Conservation (phyloP, 64 coral and sea anemone species). For the Acropora yongei region DNA sequence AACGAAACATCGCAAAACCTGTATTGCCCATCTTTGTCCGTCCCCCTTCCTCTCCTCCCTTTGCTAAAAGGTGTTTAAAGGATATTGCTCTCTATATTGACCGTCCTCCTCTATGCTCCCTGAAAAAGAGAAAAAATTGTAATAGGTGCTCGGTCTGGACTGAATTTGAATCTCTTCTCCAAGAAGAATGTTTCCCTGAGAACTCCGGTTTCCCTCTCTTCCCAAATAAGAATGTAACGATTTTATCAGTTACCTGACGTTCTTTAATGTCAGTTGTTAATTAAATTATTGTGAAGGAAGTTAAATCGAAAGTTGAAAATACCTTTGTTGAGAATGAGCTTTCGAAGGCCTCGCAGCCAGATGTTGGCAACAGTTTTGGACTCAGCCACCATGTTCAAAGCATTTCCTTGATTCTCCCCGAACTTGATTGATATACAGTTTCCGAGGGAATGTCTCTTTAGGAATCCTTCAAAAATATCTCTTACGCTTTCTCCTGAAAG, state of each 20-base stretch:
- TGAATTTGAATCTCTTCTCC: no score
- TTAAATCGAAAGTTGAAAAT: not conserved
- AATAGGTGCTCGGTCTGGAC: no score
- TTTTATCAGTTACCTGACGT: no score
- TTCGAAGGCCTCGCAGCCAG: slow-evolving; percentile 45
- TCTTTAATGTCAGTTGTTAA: no score
- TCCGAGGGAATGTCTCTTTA: slow-evolving; percentile 44
- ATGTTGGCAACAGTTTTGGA: slow-evolving; percentile 2
- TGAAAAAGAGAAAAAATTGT: slow-evolving; percentile 1
- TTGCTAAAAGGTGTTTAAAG: slow-evolving; percentile 19
- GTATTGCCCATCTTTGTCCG: no score
- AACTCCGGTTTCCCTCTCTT: no score
- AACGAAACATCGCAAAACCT: no score
- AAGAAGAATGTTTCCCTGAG: no score
- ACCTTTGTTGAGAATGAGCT: slow-evolving; percentile 58
- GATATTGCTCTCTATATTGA: slow-evolving; percentile 71
- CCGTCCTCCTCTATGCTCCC: slow-evolving; percentile 56
- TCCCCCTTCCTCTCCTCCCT: no score
- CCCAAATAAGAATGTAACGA: no score
- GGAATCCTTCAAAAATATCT: slow-evolving; percentile 4
- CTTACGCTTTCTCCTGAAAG: slow-evolving; percentile 44
- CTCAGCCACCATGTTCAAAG: slow-evolving; percentile 56
- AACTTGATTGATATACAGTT: slow-evolving; percentile 68
- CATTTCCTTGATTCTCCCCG: not conserved
- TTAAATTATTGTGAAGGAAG: no score